Evolutionary conservation across 2,888 invertebrate genomes (phyloP).

Genomic region (Ernsta delagoae): DNA sequence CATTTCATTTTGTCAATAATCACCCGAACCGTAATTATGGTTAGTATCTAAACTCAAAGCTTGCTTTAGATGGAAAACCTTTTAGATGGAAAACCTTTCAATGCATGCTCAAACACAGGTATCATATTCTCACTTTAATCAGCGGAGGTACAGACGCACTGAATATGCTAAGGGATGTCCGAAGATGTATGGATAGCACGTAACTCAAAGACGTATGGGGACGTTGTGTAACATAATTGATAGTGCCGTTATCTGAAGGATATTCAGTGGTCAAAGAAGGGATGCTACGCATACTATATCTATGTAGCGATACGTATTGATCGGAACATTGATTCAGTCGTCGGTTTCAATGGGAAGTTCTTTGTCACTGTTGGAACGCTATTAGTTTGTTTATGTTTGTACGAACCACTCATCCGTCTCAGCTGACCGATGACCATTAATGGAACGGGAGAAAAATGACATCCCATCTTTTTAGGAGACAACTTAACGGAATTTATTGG

Average conservation of each 20-base stretch:
- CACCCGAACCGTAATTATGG: not conserved
- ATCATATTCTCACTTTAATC: conserved; percentile 48
- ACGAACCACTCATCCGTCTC: conserved; percentile 62
- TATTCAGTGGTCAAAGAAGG: conserved; percentile 22
- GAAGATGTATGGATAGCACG: conserved; percentile 16
- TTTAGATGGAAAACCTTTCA: no score
- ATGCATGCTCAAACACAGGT: conserved; percentile 47
- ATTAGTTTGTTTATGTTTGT: conserved; percentile 75
- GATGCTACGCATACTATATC: conserved; percentile 22
- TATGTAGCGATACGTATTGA: conserved; percentile 44
- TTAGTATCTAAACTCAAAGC: not conserved
- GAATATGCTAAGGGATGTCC: conserved; percentile 21
- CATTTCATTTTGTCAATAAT: no score
- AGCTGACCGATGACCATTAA: conserved; percentile 54
- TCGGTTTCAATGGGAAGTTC: conserved; percentile 62
- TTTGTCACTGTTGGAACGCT: conserved; percentile 67
- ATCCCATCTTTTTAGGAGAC: conserved; percentile 46
- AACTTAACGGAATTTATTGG: conserved; percentile 47
- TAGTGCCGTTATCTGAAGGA: conserved; percentile 11
- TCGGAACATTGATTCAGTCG: conserved; percentile 61
- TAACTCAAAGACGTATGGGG: conserved; percentile 27
- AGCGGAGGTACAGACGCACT: conserved; percentile 23
- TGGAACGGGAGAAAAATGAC: conserved; percentile 48
- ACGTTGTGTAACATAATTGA: conserved; percentile 18
- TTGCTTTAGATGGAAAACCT: no score